Evolutionary conservation across 2,113 vertebrate species (phyloP), one percentile per base, ranked within the genome.

Genomic region (Lophius piscatorius): DNA sequence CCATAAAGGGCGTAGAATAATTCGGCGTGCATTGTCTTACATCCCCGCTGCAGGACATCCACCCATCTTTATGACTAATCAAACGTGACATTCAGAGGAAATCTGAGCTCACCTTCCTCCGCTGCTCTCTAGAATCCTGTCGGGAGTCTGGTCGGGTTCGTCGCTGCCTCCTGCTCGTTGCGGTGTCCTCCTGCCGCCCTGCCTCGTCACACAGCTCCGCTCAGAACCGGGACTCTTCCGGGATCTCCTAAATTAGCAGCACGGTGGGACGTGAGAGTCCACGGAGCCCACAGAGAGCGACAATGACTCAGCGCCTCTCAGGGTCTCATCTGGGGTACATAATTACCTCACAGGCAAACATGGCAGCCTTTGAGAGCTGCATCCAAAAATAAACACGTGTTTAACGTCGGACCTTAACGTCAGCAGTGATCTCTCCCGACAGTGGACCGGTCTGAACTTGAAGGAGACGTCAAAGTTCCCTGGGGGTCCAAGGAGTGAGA

Each of bases 191-290:
- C 78, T 41, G 64, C 70, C 86, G 75, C 52, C 63, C 20, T 24
- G 63, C 3, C 16, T 78, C 81, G 92, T 90, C 91, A 76, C 88
- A 91, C 92, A 88, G 88, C 77, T 69, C 62, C 63, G 80, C 82
- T 74, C 88, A 80, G 86, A 66, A 85, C 83, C 21, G 84, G 74
- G 14, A 9, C 80, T 91, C 92, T 95, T 94, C 95, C 95, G 93
- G 93, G 70, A 93, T 91, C 90, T 92, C 95, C 94, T 90, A 94
- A 95, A 95, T 94, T 92, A 94, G 96, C 70, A 83, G 88, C 62
- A 81, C 75, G 57, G 47, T 70, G 89, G 80, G 90, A 81, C 85
- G 74, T n/a, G 90, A 85, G 78, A 82, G 69, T 56, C 64, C 9
- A 18, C 57, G 18, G 69, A 42, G 42, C 13, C 41, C 45, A 33